phyloP scores from a whole-genome alignment of 2,113 vertebrate species.

The Dromiciops gliroides region DNA sequence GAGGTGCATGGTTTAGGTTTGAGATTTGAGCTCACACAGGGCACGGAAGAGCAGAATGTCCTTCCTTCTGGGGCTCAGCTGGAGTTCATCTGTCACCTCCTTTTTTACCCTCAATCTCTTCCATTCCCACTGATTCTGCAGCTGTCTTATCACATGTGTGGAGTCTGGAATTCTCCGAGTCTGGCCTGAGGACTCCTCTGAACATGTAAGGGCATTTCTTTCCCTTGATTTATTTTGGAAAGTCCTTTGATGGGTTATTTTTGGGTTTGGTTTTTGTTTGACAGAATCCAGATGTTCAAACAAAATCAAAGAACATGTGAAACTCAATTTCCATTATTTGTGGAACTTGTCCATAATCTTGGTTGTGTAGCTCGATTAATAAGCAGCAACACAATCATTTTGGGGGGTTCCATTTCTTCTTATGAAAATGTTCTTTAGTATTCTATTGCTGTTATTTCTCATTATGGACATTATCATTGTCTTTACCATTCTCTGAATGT shows the following conservation, averaged over 20 bases:
- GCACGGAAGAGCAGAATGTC: not conserved
- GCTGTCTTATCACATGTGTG: conserved; percentile 87
- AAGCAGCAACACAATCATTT: not conserved
- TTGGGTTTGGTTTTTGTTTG: not conserved
- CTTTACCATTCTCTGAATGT: not conserved
- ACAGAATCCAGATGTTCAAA: not conserved
- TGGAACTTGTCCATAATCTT: not conserved
- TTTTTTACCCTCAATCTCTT: not conserved
- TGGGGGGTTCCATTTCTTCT: not conserved
- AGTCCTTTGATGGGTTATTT: not conserved
- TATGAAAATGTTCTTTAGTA: not conserved
- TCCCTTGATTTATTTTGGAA: not conserved
- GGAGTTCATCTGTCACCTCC: not conserved
- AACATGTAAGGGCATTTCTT: conserved; percentile 74
- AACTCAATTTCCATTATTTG: not conserved
- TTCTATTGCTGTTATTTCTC: not conserved
- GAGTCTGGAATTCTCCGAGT: conserved; percentile 88
- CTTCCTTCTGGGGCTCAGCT: not conserved
- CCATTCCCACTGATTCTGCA: conserved; percentile 10
- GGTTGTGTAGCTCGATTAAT: not conserved
- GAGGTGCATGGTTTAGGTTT: not conserved
- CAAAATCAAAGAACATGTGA: not conserved
- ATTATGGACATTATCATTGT: not conserved
- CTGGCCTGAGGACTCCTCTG: conserved; percentile 82
- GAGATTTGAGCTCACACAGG: not conserved